Base-by-base conservation (phyloP, 2,888 invertebrate species). In the Cryptosula pallasiana region DNA sequence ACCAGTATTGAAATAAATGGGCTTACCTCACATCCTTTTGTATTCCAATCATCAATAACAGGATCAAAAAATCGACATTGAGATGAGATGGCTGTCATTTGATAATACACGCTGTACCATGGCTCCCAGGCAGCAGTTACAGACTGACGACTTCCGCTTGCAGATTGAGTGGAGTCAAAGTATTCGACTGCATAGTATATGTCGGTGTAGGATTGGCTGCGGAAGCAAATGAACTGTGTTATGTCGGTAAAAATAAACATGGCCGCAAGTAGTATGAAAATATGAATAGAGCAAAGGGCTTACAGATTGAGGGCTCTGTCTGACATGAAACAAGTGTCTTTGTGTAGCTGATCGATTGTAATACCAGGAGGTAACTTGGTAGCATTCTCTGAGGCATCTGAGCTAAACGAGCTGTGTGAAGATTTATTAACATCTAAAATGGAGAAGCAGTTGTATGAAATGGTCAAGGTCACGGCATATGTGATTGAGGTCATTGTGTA, bases 11-110 rank as follows among this genome's bases (percentile, higher is more conserved):
- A n/a, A n/a, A n/a, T n/a, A n/a, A n/a, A n/a, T 57, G 20, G 5
- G 9, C 57, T 57, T 25, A 57, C 63, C 63, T 63, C 63, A 32
- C 20, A 32, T 13, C 63, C 63, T 35, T 74, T 74, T 16, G 72
- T 72, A 13, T 71, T 73, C 77, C 77, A 77, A 3, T 63, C 71
- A 69, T 75, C 73, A 1, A 63, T 36, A 1, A 29, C 69, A 34
- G 71, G 69, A 45, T 76, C 74, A 74, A 76, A 76, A 75, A 75
- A 77, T 0, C 73, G 69, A 29, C 70, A 70, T 45, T 70, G 70
- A 2, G 70, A 2, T 5, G 70, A 36, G 2, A 70, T 25, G 16
- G 32, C n/a, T 9, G 27, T 27, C 70, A 70, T 70, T 20, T 35
- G 9, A 27, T 63, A 63, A 9, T 63, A 13, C 2, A 63, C 32